These are phyloP conservation scores for Drosophila cognata DNA, from an alignment of 2,888 invertebrate species.

Conservation along the genomic window DNA sequence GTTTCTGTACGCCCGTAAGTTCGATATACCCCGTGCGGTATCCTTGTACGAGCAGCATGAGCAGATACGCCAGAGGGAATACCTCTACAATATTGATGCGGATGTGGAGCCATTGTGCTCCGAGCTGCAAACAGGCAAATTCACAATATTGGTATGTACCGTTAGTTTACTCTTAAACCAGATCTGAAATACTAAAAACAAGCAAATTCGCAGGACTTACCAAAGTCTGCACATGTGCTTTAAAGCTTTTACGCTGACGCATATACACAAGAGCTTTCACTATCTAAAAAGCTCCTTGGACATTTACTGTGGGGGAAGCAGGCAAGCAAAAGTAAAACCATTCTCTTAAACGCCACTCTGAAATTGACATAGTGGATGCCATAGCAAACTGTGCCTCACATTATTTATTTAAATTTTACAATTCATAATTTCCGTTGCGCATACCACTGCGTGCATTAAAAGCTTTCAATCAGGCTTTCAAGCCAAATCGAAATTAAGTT, in stretches of 20 bases:
- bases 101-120: constrained; percentile 92
- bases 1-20: constrained; percentile 96
- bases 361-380: neutral
- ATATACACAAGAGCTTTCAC: neutral
- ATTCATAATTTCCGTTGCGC: neutral
- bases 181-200: neutral
- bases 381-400: neutral
- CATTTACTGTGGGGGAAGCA: too few species aligned
- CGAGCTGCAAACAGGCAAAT: constrained; percentile 97
- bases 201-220: neutral
- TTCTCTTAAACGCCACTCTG: neutral
- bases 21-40: constrained; percentile 95
- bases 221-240: neutral
- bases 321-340: neutral
- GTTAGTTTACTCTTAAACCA: neutral
- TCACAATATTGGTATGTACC: constrained; percentile 93
- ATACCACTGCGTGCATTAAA: neutral
- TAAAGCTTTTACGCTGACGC: neutral
- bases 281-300: neutral
- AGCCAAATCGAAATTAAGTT: neutral
- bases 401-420: neutral
- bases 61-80: constrained; percentile 93
- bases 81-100: constrained; percentile 93
- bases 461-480: neutral
- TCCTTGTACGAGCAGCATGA: constrained; percentile 97